A percentile compares a stretch with the other conserved stretches of the same genome.
These are phyloP conservation scores for Clarias fuscus DNA, from an alignment of 2,797 vertebrate genomes.

Conservation along the genomic window DNA sequence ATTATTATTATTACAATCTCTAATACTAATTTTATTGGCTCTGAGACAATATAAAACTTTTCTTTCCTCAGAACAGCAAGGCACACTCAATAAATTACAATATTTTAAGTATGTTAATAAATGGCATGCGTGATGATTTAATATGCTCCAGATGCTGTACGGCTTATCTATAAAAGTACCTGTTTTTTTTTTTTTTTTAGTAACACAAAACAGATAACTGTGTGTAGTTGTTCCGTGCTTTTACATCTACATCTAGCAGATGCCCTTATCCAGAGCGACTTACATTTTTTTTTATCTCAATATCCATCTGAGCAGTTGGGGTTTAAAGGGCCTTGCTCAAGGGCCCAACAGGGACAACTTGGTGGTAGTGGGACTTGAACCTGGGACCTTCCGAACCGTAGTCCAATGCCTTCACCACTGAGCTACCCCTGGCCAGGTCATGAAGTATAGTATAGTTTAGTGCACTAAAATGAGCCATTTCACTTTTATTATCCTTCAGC, in stretches of 20 bases:
- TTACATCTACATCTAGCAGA: too few species aligned
- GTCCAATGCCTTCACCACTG: too few species aligned
- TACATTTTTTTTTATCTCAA: too few species aligned
- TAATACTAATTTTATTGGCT: slow-evolving; percentile 56
- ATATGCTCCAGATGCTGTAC: slow-evolving; percentile 64
- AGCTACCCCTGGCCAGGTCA: too few species aligned
- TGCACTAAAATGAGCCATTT: slow-evolving; percentile 59
- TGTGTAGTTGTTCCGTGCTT: slow-evolving; percentile 55
- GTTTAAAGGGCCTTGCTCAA: too few species aligned
- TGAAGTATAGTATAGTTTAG: neutral
- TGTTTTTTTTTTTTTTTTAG: slow-evolving; percentile 30
- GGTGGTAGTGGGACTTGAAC: too few species aligned
- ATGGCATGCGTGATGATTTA: slow-evolving; percentile 61
- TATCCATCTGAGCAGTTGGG: too few species aligned
- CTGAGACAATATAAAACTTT: slow-evolving; percentile 49
- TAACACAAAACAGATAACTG: slow-evolving; percentile 58
- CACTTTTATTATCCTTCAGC: slow-evolving; percentile 61
- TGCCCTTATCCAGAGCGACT: too few species aligned
- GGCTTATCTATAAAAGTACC: slow-evolving; percentile 52
- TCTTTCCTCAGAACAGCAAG: slow-evolving; percentile 64
- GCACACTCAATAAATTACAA: slow-evolving; percentile 65
- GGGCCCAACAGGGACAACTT: too few species aligned
- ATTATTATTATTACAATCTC: slow-evolving; percentile 50
- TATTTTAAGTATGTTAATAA: slow-evolving; percentile 67
- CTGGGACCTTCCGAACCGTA: too few species aligned